Evolutionary conservation across 2,888 invertebrate species (phyloP).

Genomic region (Zeuzera pyrina): DNA sequence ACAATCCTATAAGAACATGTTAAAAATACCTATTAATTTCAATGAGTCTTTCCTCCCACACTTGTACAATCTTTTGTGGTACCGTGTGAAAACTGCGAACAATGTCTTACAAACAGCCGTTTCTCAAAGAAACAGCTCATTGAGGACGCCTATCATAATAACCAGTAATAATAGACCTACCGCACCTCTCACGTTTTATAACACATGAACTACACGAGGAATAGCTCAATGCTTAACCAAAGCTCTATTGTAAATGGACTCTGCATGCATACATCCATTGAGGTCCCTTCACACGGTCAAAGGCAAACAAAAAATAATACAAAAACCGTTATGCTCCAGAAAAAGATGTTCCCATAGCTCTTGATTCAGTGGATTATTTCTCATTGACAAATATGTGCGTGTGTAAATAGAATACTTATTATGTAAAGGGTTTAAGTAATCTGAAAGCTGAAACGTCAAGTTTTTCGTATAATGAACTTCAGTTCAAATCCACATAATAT

Average conservation of each 20-base stretch:
- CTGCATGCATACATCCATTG: slow-evolving; percentile 57
- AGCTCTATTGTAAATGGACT: slow-evolving; percentile 36
- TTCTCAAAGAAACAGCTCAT: slow-evolving; percentile 58
- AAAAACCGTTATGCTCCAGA: slow-evolving; percentile 69
- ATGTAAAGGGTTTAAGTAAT: too few species aligned
- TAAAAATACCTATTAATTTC: too few species aligned
- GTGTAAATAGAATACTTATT: too few species aligned
- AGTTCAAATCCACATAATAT: too few species aligned
- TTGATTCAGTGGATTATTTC: slow-evolving; percentile 52
- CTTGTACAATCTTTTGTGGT: slow-evolving; percentile 5
- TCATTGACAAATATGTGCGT: slow-evolving; percentile 53
- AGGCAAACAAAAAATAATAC: slow-evolving; percentile 66
- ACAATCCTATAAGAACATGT: too few species aligned
- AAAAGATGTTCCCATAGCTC: slow-evolving; percentile 62
- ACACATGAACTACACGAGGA: slow-evolving; percentile 10
- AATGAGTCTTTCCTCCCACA: slow-evolving; percentile 1
- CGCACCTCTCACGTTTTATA: slow-evolving; percentile 20
- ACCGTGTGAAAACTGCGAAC: slow-evolving; percentile 55
- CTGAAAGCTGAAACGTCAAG: too few species aligned
- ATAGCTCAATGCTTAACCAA: slow-evolving; percentile 20
- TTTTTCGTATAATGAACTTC: too few species aligned
- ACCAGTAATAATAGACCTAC: slow-evolving; percentile 31
- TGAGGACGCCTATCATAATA: slow-evolving; percentile 41
- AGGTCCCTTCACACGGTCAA: slow-evolving; percentile 67
- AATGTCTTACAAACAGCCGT: slow-evolving; percentile 37